Evolutionary conservation across 2,113 vertebrate genomes (phyloP), one percentile per base, ranked within the genome.

Genomic region (Microtus pennsylvanicus): DNA sequence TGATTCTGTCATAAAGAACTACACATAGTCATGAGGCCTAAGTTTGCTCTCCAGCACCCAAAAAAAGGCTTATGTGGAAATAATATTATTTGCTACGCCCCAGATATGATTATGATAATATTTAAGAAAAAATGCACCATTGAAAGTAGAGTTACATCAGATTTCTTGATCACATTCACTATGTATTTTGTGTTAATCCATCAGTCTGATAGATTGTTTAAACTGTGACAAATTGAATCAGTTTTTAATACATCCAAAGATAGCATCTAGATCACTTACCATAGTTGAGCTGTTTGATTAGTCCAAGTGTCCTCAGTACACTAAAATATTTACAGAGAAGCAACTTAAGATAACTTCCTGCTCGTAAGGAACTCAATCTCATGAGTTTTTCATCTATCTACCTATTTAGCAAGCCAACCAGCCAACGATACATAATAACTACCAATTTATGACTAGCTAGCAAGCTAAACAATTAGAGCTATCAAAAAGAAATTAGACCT

Each of bases 161-260:
- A 94, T 91, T 90, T 95, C 91, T 97, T 93, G 65, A 93, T 96
- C 89, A 82, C 88, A 87, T 61, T 97, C 94, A 94, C 89, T 87
- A 96, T 47, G 75, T 91, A 95, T 97, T 97, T 92, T 90, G 61
- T 94, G 82, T 89, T 93, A 96, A 96, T 96, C 93, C 88, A 97
- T 95, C 94, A 96, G 0, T 90, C n/a, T 72, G 75, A 47, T 92
- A 13, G 17, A 91, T 45, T 89, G 47, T 38, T 91, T 63, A 75
- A 95, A 97, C 95, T 83, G 67, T 96, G 87, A 63, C 91, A 96
- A 78, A 74, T 12, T 58, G 69, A 87, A 96, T 95, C 83, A 87
- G 77, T 87, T 96, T 96, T 92, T 96, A 96, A 97, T 90, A 95
- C 63, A 94, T 96, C 74, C 94, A 95, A 96, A 70, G 33, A 91